Evolutionary conservation across 2,888 invertebrate species (phyloP).

Genomic region (Pachliopta kotzebuea): DNA sequence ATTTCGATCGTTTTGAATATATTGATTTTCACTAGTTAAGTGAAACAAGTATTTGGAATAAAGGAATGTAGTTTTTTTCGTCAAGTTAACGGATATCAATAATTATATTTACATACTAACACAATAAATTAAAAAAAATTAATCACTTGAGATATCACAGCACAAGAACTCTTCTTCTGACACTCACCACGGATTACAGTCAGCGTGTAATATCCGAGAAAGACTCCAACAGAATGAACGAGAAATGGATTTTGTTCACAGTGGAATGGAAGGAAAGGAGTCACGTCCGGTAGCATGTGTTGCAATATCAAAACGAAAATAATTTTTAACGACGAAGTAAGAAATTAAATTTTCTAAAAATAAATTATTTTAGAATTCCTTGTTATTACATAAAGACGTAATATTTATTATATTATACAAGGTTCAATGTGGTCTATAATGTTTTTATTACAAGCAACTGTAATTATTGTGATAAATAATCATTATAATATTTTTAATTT

Average conservation of each 20-base stretch:
- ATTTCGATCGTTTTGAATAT: not conserved
- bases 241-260: slow-evolving; percentile 75
- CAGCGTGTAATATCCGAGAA: slow-evolving; percentile 83
- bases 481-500: too few species aligned
- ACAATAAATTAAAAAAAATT: slow-evolving; percentile 39
- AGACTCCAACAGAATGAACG: slow-evolving; percentile 86
- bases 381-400: too few species aligned
- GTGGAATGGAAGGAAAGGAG: slow-evolving; percentile 62
- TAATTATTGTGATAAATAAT: too few species aligned
- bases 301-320: slow-evolving; percentile 35
- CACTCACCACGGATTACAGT: slow-evolving; percentile 79
- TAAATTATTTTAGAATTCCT: too few species aligned
- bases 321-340: not conserved
- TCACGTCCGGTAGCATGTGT: slow-evolving; percentile 66
- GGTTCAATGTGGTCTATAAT: too few species aligned
- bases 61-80: not conserved
- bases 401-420: too few species aligned
- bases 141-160: slow-evolving; percentile 63
- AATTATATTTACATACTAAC: slow-evolving; percentile 38
- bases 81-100: slow-evolving; percentile 8
- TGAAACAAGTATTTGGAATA: not conserved
- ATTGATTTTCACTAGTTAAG: not conserved
- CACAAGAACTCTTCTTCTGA: slow-evolving; percentile 65
- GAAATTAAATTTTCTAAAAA: too few species aligned
- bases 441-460: too few species aligned